A percentile compares a stretch with the other conserved stretches of the same genome.
Evolutionary conservation across 2,797 vertebrate species (phyloP).

Genomic region (Halcyon chelicuti): DNA sequence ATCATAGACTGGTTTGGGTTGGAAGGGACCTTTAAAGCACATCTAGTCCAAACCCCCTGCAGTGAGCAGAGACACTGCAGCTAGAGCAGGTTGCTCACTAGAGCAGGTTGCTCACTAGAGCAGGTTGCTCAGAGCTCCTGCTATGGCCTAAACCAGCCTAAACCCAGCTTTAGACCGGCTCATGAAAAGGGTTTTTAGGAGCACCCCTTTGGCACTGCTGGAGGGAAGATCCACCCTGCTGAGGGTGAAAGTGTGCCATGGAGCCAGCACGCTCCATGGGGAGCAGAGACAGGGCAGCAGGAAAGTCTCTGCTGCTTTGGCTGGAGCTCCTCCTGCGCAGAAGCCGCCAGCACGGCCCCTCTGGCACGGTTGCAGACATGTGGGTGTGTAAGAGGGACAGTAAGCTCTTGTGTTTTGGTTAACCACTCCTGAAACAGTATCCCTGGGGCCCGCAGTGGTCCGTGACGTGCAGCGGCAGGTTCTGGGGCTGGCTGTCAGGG

Average conservation of each 20-base stretch:
- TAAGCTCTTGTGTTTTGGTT: neutral
- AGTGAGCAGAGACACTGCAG: neutral
- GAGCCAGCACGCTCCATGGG: fast-evolving
- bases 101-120: no score
- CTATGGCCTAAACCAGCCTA: neutral
- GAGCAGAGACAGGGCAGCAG: fast-evolving
- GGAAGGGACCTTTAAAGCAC: neutral
- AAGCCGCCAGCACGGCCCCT: fast-evolving
- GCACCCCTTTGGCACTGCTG: neutral
- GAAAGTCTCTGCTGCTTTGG: neutral
- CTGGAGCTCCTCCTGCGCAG: neutral
- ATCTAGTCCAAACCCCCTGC: neutral
- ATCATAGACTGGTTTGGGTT: neutral
- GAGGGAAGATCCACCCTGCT: neutral
- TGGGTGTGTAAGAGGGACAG: neutral
- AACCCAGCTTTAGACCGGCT: neutral
- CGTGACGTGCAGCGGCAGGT: neutral
- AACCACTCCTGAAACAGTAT: neutral
- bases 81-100: neutral
- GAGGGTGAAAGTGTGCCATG: neutral
- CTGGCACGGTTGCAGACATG: neutral
- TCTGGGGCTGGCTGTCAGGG: neutral
- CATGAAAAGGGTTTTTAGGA: neutral
- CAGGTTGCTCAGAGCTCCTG: neutral
- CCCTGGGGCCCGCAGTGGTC: fast-evolving